These are phyloP conservation scores for Ammospiza nelsoni DNA, from an alignment of 2,113 vertebrate species.

Conservation along the genomic window DNA sequence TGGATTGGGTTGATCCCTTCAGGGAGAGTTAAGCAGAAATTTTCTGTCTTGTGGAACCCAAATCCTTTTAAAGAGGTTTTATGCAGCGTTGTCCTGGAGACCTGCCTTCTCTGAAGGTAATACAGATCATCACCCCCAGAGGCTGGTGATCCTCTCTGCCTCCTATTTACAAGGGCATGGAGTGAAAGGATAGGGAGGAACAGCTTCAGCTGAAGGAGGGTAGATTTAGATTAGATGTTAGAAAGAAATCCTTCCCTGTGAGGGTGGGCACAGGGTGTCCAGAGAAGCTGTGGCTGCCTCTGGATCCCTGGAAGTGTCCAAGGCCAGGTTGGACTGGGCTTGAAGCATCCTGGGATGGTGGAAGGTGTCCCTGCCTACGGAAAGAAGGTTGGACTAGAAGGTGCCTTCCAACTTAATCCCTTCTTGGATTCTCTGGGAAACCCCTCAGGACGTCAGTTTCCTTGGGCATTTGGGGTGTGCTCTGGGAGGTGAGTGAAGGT, in stretches of 20 bases:
- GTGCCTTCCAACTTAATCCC: not conserved
- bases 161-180: not conserved
- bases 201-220: not conserved
- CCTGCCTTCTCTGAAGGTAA: not conserved
- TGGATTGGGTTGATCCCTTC: constrained; percentile 20
- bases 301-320: not conserved
- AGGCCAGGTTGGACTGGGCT: accelerated
- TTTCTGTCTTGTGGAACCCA: not conserved
- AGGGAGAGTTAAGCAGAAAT: constrained; percentile 11
- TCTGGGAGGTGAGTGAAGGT: not conserved
- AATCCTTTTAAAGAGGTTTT: constrained; percentile 16
- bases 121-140: not conserved
- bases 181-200: not conserved
- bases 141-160: not conserved
- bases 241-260: not conserved
- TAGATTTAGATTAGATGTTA: not conserved
- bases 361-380: not conserved
- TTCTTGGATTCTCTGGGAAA: not conserved
- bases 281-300: not conserved
- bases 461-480: not conserved
- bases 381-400: not conserved
- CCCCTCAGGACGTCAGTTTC: not conserved
- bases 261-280: accelerated
- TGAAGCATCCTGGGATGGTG: accelerated
- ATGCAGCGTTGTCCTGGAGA: not conserved